Evolutionary conservation across 2,797 vertebrate genomes (phyloP).

Genomic region (Xerus rutilus): DNA sequence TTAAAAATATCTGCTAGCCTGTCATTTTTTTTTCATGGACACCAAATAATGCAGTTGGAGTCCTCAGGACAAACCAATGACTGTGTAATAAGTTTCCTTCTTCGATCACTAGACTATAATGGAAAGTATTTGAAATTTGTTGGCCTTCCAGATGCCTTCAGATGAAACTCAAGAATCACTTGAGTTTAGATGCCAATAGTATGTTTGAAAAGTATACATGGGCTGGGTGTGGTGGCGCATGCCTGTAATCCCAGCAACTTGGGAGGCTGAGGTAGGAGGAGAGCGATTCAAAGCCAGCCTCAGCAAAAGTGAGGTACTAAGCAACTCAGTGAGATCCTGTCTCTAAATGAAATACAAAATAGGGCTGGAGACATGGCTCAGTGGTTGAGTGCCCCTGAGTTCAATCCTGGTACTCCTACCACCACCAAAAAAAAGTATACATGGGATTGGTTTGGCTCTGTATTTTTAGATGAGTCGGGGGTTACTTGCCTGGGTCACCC

Average conservation of each 20-base stretch:
- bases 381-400: too few species aligned
- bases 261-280: too few species aligned
- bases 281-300: too few species aligned
- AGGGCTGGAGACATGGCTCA: too few species aligned
- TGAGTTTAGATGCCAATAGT: not conserved
- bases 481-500: not conserved
- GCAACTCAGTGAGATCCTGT: too few species aligned
- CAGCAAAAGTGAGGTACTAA: too few species aligned
- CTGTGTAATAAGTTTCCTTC: not conserved
- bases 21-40: not conserved
- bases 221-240: too few species aligned
- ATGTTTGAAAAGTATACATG: not conserved
- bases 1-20: not conserved
- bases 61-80: not conserved
- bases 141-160: not conserved
- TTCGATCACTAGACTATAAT: not conserved
- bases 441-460: not conserved
- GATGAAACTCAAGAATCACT: not conserved
- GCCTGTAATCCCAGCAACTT: too few species aligned
- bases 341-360: too few species aligned
- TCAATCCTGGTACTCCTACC: too few species aligned
- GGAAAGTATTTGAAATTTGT: not conserved
- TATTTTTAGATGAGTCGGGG: not conserved
- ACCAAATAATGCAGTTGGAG: not conserved
- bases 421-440: not conserved